Conservation (phyloP, 2,113 vertebrate species). For the Oenanthe oenanthe region DNA sequence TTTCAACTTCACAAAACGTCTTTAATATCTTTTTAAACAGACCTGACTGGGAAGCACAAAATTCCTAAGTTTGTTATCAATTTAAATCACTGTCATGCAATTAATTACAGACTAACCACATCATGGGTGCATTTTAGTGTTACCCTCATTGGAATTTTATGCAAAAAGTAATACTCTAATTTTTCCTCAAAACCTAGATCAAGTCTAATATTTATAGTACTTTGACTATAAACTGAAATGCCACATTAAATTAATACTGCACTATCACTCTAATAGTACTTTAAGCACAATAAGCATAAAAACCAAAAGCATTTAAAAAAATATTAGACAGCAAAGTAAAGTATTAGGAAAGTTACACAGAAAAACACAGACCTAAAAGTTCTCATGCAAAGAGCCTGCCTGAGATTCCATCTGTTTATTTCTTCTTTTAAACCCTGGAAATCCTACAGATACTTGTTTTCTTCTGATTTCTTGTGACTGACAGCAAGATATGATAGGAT, state of each 20-base stretch:
- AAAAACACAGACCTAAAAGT: neutral
- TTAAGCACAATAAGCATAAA: neutral
- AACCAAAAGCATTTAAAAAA: neutral
- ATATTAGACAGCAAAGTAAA: neutral
- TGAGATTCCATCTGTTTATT: neutral
- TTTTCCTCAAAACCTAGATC: neutral
- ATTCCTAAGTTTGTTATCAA: neutral
- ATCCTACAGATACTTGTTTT: neutral
- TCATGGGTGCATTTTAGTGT: neutral
- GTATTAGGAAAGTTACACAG: neutral
- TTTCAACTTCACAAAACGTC: neutral
- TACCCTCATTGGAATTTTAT: neutral
- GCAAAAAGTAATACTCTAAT: neutral
- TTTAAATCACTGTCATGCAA: neutral
- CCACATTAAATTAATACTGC: neutral
- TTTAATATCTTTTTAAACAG: neutral
- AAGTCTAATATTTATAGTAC: neutral
- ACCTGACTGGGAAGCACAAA: neutral
- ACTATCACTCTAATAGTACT: neutral
- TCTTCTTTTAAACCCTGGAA: neutral
- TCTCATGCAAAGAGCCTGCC: neutral
- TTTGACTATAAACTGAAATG: neutral
- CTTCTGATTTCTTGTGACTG: neutral
- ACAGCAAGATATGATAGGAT: neutral
- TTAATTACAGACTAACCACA: neutral